Evolutionary conservation across 2,888 invertebrate genomes (phyloP).

Genomic region (Epistrophella euchroma): DNA sequence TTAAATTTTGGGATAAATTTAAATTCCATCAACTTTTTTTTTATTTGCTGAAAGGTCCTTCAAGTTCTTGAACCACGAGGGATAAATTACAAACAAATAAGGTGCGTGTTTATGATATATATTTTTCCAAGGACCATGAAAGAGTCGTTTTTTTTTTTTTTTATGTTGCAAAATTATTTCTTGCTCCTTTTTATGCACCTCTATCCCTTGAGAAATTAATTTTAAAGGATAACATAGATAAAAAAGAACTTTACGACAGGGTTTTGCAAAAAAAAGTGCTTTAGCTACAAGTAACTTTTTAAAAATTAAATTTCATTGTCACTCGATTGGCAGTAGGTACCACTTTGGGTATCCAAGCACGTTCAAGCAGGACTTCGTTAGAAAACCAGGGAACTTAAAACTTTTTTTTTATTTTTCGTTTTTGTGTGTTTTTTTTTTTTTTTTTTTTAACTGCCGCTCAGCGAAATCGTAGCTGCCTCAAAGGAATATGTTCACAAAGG

Average conservation of each 20-base stretch:
- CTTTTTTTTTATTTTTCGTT: constrained; percentile 1
- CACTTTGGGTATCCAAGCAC: constrained; percentile 35
- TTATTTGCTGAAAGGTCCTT: constrained; percentile 46
- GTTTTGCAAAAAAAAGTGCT: constrained; percentile 17
- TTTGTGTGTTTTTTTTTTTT: constrained; percentile 2
- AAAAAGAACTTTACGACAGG: neutral
- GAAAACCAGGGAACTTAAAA: constrained; percentile 19
- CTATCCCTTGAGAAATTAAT: constrained; percentile 58
- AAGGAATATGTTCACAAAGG: constrained; percentile 39
- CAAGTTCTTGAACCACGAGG: constrained; percentile 38
- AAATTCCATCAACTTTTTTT: constrained; percentile 52
- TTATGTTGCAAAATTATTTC: constrained; percentile 36
- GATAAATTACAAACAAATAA: constrained; percentile 46
- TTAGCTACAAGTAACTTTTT: constrained; percentile 25
- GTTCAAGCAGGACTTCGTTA: constrained; percentile 20
- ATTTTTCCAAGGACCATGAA: constrained; percentile 36
- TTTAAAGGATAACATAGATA: constrained; percentile 48
- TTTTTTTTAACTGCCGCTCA: constrained; percentile 57
- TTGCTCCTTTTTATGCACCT: constrained; percentile 19
- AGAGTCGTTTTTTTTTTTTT: constrained; percentile 18
- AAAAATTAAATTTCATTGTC: constrained; percentile 41
- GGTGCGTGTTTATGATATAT: constrained; percentile 35
- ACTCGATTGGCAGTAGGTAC: constrained; percentile 24
- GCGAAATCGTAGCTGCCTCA: constrained; percentile 51
- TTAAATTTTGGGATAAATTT: constrained; percentile 29